Evolutionary conservation across 2,888 invertebrate species (phyloP), one percentile per base, ranked within the genome.

Genomic region (Apodemia duryi): DNA sequence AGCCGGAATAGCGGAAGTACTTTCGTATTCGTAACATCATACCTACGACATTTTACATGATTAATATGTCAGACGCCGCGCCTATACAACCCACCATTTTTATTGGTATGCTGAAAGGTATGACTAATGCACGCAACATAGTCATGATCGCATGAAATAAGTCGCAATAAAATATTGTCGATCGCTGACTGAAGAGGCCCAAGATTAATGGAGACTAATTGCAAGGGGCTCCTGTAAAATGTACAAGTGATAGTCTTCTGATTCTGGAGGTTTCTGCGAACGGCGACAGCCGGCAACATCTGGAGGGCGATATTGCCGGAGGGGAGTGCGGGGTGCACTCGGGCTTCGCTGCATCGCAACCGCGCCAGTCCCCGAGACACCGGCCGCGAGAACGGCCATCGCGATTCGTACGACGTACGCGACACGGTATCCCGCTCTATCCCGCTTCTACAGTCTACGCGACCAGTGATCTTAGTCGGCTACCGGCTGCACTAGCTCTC

Each of bases 361-460:
- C 80, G 82, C 81, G 88, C 84, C 89, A 91, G 91, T 91, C 88
- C 90, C 85, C 87, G 86, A 89, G 87, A 88, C 90, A 88, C 86
- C 90, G 91, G 89, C 91, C 89, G 85, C 79, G 88, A 80, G 91
- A 88, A 84, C 91, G 90, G 90, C 90, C 89, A 87, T 78, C 87
- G 88, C 86, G 85, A 84, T 83, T 41, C 41, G 41, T 10, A 41
- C 9, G 41, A 77, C 84, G 84, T 83, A 81, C 72, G 74, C 70
- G 41, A 71, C 65, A 67, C 71, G 68, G 66, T 64, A 38, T 65
- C 71, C 66, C 70, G 61, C 61, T 64, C 69, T 69, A 75, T 76
- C 75, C 74, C 73, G 81, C 81, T 79, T 81, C 77, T 43, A 10
- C 43, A 43, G 43, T 43, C 43, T 80, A 83, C 64, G 46, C 41